Evolutionary conservation across 2,113 vertebrate genomes (phyloP).

Genomic region (Phaethon lepturus): DNA sequence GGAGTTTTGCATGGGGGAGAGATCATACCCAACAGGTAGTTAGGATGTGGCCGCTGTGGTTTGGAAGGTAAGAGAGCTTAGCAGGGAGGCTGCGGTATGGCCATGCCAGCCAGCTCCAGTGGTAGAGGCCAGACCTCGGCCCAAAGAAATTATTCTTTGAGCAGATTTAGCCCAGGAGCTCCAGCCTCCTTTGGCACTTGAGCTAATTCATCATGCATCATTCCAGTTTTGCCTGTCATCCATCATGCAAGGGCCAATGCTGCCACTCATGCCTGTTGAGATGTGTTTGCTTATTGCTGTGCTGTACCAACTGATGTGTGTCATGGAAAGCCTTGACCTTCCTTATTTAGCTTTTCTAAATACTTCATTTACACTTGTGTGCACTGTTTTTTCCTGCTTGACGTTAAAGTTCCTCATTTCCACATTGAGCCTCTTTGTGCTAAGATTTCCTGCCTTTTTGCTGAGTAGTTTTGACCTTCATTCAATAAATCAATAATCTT

Average conservation of each 20-base stretch:
- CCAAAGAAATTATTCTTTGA: not conserved
- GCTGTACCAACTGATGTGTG: not conserved
- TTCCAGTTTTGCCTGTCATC: not conserved
- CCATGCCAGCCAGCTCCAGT: not conserved
- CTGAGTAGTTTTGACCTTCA: constrained; percentile 38
- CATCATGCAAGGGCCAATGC: not conserved
- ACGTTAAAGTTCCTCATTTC: not conserved
- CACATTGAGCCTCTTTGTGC: constrained; percentile 2
- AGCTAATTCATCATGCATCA: not conserved
- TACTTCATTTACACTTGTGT: constrained; percentile 13
- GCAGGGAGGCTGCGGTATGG: not conserved
- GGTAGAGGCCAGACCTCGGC: not conserved
- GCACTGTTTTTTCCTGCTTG: constrained; percentile 46
- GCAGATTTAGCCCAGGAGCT: not conserved
- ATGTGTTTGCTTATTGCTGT: constrained; percentile 3
- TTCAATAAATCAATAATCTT: constrained; percentile 59
- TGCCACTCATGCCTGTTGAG: not conserved
- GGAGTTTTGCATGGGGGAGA: not conserved
- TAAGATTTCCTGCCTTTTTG: constrained; percentile 65
- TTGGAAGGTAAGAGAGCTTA: not conserved
- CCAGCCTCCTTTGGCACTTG: not conserved
- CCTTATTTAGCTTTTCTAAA: constrained; percentile 37
- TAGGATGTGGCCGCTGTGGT: not conserved
- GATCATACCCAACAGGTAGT: not conserved
- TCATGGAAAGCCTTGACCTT: constrained; percentile 63